phyloP scores from a whole-genome alignment of 1,140 invertebrate genomes.

The Prorops nasuta region DNA sequence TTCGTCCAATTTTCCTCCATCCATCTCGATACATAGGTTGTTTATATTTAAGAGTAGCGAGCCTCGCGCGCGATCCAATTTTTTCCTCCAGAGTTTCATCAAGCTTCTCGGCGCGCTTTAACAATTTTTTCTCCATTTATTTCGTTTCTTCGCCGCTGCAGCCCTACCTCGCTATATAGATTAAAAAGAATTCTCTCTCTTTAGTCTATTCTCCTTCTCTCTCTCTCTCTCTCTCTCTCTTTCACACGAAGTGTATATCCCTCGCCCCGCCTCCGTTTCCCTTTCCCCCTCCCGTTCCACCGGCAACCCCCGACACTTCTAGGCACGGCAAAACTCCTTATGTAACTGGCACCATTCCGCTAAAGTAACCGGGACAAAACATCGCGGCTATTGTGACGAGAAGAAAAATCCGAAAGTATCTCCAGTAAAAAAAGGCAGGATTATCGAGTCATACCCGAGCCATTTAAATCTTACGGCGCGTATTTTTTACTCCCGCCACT shows the following conservation, averaged over 20 bases:
- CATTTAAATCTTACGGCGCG: too few species aligned
- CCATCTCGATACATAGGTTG: too few species aligned
- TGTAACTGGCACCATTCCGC: slow-evolving; percentile 54
- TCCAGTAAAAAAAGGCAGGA: slow-evolving; percentile 20
- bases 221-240: too few species aligned
- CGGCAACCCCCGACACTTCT: slow-evolving; percentile 42
- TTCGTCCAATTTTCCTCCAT: too few species aligned
- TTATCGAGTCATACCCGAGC: too few species aligned
- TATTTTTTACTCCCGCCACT: too few species aligned
- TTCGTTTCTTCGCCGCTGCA: slow-evolving; percentile 1
- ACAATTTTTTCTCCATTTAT: background rate
- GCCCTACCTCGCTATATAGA: background rate
- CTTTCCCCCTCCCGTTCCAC: slow-evolving; percentile 18
- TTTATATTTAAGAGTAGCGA: too few species aligned
- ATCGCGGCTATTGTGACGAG: slow-evolving; percentile 25
- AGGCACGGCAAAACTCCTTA: slow-evolving; percentile 50
- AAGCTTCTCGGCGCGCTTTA: background rate
- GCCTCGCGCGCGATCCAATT: background rate
- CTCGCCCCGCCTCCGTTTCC: slow-evolving; percentile 18
- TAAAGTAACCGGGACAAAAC: slow-evolving; percentile 46
- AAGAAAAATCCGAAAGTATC: slow-evolving; percentile 2
- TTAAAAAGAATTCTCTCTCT: slow-evolving; percentile 19
- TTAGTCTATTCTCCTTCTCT: slow-evolving; percentile 15
- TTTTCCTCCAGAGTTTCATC: background rate
- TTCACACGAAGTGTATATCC: slow-evolving; percentile 11